These are phyloP conservation scores for Zaprionus capensis DNA, from an alignment of 1,140 invertebrate genomes.

Conservation along the genomic window DNA sequence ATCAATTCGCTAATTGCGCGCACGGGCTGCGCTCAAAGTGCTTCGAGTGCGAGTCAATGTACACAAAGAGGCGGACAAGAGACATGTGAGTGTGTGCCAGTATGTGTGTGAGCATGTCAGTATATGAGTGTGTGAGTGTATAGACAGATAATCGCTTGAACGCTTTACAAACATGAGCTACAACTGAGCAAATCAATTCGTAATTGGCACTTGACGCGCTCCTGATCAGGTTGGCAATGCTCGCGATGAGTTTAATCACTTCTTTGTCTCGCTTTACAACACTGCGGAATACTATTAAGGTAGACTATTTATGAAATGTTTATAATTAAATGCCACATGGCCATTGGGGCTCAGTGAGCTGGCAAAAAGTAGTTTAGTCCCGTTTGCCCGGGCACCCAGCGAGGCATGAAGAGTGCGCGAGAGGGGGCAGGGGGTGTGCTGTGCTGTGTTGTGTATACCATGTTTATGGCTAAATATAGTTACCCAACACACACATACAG, in stretches of 20 bases:
- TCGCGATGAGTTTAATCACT: constrained; percentile 40
- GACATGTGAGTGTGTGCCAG: background rate
- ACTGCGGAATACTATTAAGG: background rate
- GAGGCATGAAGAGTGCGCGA: constrained; percentile 25
- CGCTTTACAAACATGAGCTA: constrained; percentile 22
- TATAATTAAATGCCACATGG: constrained; percentile 63
- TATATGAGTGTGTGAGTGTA: background rate
- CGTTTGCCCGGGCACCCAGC: constrained; percentile 42
- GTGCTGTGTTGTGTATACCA: constrained; percentile 4
- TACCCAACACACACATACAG: constrained; percentile 20
- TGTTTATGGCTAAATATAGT: constrained; percentile 65
- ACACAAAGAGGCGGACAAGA: background rate
- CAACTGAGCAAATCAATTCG: constrained; percentile 22
- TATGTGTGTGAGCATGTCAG: background rate
- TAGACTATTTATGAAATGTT: constrained; percentile 56
- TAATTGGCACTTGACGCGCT: constrained; percentile 51
- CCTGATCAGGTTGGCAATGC: background rate
- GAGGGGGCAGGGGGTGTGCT: background rate
- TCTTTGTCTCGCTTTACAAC: background rate
- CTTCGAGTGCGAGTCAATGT: background rate
- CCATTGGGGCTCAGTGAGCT: constrained; percentile 73
- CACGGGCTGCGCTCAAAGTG: constrained; percentile 10
- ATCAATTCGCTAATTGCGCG: constrained; percentile 24
- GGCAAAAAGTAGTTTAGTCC: constrained; percentile 79
- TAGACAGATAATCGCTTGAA: constrained; percentile 37